Conservation (phyloP, 2,113 vertebrate genomes). For the Polypterus bichir region DNA sequence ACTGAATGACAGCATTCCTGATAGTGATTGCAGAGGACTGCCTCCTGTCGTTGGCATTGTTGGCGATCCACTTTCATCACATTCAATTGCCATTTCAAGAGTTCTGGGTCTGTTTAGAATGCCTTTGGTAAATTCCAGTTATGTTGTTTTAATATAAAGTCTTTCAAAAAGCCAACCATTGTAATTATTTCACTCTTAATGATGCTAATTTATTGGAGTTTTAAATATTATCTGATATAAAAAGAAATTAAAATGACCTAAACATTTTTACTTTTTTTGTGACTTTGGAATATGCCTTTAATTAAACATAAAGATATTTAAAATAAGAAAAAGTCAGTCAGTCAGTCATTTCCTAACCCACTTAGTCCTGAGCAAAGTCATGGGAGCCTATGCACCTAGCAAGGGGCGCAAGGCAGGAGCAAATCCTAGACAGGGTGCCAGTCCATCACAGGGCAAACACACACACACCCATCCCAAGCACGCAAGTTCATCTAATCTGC, state of each 20-base stretch:
- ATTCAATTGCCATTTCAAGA: constrained; percentile 5
- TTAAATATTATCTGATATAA: background rate
- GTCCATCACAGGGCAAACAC: too few relatives aligned
- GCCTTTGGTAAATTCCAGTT: constrained; percentile 2
- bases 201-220: background rate
- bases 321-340: background rate
- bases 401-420: too few relatives aligned
- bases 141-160: too few relatives aligned
- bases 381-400: too few relatives aligned
- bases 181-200: too few relatives aligned
- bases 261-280: background rate
- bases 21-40: background rate
- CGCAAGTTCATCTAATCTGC: too few relatives aligned
- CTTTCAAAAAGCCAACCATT: too few relatives aligned
- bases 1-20: background rate
- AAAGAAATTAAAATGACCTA: background rate
- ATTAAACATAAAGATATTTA: background rate
- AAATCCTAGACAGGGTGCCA: too few relatives aligned
- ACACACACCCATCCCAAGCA: too few relatives aligned
- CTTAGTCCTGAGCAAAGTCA: too few relatives aligned
- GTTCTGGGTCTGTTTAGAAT: constrained; percentile 5
- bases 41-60: constrained; percentile 3
- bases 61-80: constrained; percentile 1
- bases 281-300: background rate
- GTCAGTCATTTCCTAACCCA: too few relatives aligned